A percentile compares a stretch with the other conserved stretches of the same genome.
phyloP scores from a whole-genome alignment of 2,797 vertebrate genomes.

The Vespertilio murinus region DNA sequence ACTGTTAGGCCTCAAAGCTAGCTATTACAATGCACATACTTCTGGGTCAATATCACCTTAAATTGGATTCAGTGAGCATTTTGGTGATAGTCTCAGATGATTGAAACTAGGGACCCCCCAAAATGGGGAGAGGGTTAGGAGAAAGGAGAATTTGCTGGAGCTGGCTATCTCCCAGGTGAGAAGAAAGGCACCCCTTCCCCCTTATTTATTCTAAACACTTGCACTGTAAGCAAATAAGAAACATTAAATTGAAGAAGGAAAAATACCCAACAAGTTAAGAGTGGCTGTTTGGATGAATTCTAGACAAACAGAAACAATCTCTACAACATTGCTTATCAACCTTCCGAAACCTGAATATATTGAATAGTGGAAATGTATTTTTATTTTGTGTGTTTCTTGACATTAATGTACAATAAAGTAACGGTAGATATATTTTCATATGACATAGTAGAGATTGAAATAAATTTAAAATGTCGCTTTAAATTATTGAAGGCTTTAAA shows the following conservation, averaged over 20 bases:
- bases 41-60: background rate
- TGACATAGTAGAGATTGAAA: slow-evolving; percentile 35
- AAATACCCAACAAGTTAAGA: background rate
- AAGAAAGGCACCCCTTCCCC: background rate
- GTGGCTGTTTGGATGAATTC: slow-evolving; percentile 12
- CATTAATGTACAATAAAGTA: background rate
- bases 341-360: background rate
- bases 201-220: background rate
- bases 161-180: background rate
- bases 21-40: background rate
- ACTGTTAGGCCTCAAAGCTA: background rate
- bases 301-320: slow-evolving; percentile 16
- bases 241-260: background rate
- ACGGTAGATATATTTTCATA: background rate
- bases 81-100: background rate
- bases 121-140: background rate
- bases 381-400: background rate
- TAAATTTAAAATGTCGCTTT: slow-evolving; percentile 25
- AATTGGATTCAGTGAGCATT: background rate
- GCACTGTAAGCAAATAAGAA: background rate
- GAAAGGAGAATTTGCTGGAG: background rate
- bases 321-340: background rate
- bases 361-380: background rate
- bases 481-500: background rate
- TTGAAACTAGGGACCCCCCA: background rate